Percentiles rank a stretch among this genome's conserved stretches.
These are phyloP conservation scores for Molossus alvarezi DNA, from an alignment of 2,797 vertebrate species.

Conservation along the genomic window DNA sequence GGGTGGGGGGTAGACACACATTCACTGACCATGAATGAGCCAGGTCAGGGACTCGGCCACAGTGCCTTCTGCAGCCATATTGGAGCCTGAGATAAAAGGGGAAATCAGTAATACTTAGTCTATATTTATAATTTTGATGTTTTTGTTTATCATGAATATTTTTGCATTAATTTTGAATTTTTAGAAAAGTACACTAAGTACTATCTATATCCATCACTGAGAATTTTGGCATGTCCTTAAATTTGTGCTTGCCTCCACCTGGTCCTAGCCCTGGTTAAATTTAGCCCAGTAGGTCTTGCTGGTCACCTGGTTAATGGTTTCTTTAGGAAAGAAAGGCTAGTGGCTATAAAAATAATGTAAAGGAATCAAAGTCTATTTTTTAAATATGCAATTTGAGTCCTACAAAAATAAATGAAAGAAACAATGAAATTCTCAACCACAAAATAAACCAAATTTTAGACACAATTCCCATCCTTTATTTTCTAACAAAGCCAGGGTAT, in stretches of 20 bases:
- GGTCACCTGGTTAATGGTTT: neutral
- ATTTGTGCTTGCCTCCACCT: neutral
- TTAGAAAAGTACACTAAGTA: neutral
- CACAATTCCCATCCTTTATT: neutral
- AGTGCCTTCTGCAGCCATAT: neutral
- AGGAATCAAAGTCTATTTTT: constrained; percentile 11
- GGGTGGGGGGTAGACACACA: rapidly evolving
- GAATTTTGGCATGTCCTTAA: neutral
- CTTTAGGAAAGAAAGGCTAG: constrained; percentile 39
- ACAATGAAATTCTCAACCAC: constrained; percentile 48
- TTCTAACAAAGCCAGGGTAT: constrained; percentile 60
- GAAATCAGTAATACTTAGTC: neutral
- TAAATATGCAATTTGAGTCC: neutral
- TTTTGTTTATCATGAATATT: neutral
- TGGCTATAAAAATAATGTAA: constrained; percentile 13
- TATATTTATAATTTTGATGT: neutral
- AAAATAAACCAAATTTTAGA: constrained; percentile 40
- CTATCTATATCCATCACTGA: neutral
- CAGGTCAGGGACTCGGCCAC: neutral
- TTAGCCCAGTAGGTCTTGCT: neutral
- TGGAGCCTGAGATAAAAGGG: neutral
- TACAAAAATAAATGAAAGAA: constrained; percentile 45
- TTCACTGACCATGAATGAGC: neutral
- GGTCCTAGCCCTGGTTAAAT: neutral
- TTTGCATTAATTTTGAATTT: constrained; percentile 51